Evolutionary conservation across 23 tunicate species (phyloP), one percentile per base, ranked within the genome.

Genomic region (Trididemnum miniatum): DNA sequence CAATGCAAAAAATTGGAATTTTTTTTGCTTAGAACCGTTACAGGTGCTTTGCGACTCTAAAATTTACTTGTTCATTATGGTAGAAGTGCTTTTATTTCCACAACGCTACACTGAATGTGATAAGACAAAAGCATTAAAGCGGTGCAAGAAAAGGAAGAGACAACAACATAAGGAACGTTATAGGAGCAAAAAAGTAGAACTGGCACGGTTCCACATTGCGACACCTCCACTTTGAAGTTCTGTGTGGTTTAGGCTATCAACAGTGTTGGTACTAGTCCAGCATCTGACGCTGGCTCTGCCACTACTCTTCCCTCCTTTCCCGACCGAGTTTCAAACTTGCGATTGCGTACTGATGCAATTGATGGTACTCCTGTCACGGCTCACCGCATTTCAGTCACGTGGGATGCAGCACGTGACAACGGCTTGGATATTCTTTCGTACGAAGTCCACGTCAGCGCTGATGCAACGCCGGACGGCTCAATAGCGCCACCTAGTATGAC

Each of bases 241-340:
- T n/a, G n/a, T n/a, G 15, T 44, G 25, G 33, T 69, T 37, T 44
- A 77, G 95, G 95, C 76, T 27, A 35, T 77, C 54, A 85, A 85
- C 78, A 64, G 66, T 49, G 83, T 37, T 39, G 89, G 89, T 35
- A 39, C 76, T 20, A 81, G 96, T 34, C 31, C 73, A n/a, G 34
- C 81, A 30, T 90, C 96, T 52, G 96, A 90, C 49, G 89, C 85
- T 25, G 79, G 81, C 18, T 20, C 80, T 38, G 89, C 74, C 30
- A 40, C 40, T 49, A 90, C 96, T 35, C 80, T 80, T 28, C 83
- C 89, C 30, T 80, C 89, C 28, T 74, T 74, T 31, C 96, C 96
- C 28, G 86, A 73, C 25, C 83, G 80, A 26, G 86, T 90, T 24
- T 26, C 86, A 0, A 85, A 81, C 64, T 31, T 90, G 35, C 72